A percentile compares a stretch with the other conserved stretches of the same genome.
Conservation (phyloP, 2,888 invertebrate genomes). For the Drosophila pullipes region DNA sequence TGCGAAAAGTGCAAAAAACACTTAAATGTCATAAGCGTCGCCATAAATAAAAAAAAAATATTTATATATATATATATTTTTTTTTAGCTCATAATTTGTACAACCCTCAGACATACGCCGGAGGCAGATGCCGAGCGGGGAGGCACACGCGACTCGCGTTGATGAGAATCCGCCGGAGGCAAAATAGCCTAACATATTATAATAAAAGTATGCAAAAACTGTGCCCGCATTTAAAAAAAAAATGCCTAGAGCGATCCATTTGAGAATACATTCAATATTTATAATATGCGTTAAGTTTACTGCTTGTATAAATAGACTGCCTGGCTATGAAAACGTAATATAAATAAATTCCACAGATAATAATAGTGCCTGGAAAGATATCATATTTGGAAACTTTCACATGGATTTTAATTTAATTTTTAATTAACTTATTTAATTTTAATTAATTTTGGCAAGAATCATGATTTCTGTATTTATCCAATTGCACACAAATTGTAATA, state of each 20-base stretch:
- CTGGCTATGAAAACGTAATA: neutral
- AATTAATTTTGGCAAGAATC: neutral
- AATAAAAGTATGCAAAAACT: conserved; percentile 46
- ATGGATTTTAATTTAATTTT: neutral
- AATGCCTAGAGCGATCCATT: neutral
- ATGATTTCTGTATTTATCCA: neutral
- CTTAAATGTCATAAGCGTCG: conserved; percentile 72
- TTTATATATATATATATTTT: conserved; percentile 41
- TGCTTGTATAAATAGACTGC: neutral
- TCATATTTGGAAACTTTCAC: neutral
- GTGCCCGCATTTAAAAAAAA: conserved; percentile 57
- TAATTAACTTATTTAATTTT: too few species aligned
- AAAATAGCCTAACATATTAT: conserved; percentile 13
- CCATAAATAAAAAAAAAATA: conserved; percentile 65
- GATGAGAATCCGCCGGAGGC: conserved; percentile 64
- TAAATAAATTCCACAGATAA: neutral
- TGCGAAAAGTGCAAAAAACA: conserved; percentile 75
- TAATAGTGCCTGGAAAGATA: neutral
- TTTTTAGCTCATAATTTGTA: conserved; percentile 37
- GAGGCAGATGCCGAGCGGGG: conserved; percentile 3
- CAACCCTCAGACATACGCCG: conserved; percentile 51
- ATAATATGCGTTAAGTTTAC: too few species aligned
- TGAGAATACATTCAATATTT: neutral
- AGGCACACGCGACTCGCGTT: conserved; percentile 52
- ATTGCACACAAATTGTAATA: neutral